Evolutionary conservation across 1,140 invertebrate species (phyloP).

Genomic region (Araneus ventricosus): DNA sequence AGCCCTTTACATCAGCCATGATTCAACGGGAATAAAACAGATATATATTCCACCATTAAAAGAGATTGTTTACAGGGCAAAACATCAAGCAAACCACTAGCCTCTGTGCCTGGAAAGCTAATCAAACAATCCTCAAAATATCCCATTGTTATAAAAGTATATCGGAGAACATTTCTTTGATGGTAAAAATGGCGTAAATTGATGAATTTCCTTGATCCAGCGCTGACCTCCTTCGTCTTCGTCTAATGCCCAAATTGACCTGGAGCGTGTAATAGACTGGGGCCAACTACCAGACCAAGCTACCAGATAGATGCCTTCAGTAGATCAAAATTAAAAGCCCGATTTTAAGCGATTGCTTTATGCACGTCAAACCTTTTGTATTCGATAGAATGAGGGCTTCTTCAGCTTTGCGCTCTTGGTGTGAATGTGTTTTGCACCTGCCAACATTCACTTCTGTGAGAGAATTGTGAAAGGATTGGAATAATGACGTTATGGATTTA

Average conservation of each 20-base stretch:
- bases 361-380: neutral
- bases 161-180: neutral
- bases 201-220: constrained; percentile 31
- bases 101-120: neutral
- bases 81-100: neutral
- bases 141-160: constrained; percentile 31
- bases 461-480: neutral
- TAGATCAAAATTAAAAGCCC: neutral
- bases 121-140: neutral
- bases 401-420: neutral
- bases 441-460: neutral
- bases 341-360: neutral
- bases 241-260: constrained; percentile 50
- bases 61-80: neutral
- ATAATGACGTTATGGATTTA: constrained; percentile 29
- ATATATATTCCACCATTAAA: neutral
- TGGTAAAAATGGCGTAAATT: neutral
- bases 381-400: neutral
- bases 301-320: neutral
- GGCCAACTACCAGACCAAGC: constrained; percentile 62
- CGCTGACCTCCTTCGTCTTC: neutral
- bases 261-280: constrained; percentile 47
- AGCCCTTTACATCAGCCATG: no score
- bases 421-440: neutral
- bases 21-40: no score